Percentiles rank a stretch among this genome's conserved stretches.
These are phyloP conservation scores for Sebastes melanostomus DNA, from an alignment of 2,797 vertebrate species.

Conservation along the genomic window DNA sequence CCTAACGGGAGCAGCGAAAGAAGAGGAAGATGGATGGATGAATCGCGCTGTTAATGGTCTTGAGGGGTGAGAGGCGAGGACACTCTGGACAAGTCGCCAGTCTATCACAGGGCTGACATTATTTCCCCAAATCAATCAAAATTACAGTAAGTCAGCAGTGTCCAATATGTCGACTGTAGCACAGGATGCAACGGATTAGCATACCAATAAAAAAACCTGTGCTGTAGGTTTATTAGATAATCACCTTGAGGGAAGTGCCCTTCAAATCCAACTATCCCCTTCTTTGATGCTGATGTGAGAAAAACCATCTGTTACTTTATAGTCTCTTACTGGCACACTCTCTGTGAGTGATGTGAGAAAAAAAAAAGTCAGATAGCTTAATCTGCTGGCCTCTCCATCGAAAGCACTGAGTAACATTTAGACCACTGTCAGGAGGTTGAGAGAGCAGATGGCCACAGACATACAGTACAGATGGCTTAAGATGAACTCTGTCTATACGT, in stretches of 20 bases:
- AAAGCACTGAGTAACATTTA: constrained; percentile 29
- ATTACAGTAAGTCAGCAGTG: constrained; percentile 15
- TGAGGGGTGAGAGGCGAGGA: not conserved
- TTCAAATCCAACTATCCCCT: constrained; percentile 26
- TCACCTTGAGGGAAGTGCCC: constrained; percentile 26
- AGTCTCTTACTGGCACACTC: constrained; percentile 5
- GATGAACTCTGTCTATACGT: constrained; percentile 22
- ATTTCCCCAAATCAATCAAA: constrained; percentile 30
- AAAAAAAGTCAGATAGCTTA: constrained; percentile 36
- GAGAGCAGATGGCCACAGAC: constrained; percentile 58
- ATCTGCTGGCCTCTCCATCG: constrained; percentile 30
- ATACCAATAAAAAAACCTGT: constrained; percentile 18
- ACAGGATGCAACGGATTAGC: constrained; percentile 20
- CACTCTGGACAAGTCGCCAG: not conserved
- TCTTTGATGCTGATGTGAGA: constrained; percentile 8
- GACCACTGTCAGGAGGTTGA: constrained; percentile 31
- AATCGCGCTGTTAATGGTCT: constrained; percentile 10
- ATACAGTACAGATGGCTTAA: constrained; percentile 36
- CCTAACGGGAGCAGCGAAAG: too few species aligned
- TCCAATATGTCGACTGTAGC: constrained; percentile 8
- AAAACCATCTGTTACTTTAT: constrained; percentile 48
- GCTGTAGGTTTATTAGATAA: constrained; percentile 23
- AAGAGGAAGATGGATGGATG: not conserved
- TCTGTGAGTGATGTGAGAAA: constrained; percentile 1
- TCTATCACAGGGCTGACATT: constrained; percentile 2